Percentiles rank a stretch among this genome's conserved stretches.
These are phyloP conservation scores for Bombyx mandarina DNA, from an alignment of 1,140 invertebrate genomes.

Conservation along the genomic window DNA sequence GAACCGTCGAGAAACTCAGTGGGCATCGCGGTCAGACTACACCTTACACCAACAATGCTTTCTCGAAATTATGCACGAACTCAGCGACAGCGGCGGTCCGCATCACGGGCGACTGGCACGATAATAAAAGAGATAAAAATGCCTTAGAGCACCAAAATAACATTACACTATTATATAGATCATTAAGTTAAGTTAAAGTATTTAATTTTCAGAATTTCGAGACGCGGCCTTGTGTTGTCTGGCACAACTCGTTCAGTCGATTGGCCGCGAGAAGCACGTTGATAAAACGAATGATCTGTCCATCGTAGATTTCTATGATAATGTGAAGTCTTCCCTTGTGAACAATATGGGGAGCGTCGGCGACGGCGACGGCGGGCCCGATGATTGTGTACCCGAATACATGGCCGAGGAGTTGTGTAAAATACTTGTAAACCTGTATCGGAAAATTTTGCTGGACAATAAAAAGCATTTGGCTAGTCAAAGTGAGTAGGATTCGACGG, in stretches of 20 bases:
- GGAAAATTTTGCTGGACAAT: constrained; percentile 24
- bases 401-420: constrained; percentile 44
- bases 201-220: constrained; percentile 39
- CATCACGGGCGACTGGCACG: too few relatives aligned
- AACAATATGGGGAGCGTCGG: constrained; percentile 15
- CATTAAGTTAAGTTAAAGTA: neutral
- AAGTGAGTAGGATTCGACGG: constrained; percentile 22
- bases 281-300: constrained; percentile 29
- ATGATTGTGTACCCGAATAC: constrained; percentile 46
- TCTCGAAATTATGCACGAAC: too few relatives aligned
- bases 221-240: constrained; percentile 38
- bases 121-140: too few relatives aligned
- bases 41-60: too few relatives aligned
- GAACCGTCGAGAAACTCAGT: too few relatives aligned
- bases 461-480: constrained; percentile 32
- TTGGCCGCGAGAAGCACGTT: constrained; percentile 23
- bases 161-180: too few relatives aligned
- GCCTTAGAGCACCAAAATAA: too few relatives aligned
- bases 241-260: constrained; percentile 32
- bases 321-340: constrained; percentile 23
- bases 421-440: constrained; percentile 32
- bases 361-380: constrained; percentile 15
- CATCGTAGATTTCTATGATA: constrained; percentile 31
- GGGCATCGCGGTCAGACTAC: too few relatives aligned
- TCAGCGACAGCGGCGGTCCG: too few relatives aligned